These are phyloP conservation scores for Embidobia sp. DNA, from an alignment of 2,888 invertebrate genomes.

Conservation along the genomic window DNA sequence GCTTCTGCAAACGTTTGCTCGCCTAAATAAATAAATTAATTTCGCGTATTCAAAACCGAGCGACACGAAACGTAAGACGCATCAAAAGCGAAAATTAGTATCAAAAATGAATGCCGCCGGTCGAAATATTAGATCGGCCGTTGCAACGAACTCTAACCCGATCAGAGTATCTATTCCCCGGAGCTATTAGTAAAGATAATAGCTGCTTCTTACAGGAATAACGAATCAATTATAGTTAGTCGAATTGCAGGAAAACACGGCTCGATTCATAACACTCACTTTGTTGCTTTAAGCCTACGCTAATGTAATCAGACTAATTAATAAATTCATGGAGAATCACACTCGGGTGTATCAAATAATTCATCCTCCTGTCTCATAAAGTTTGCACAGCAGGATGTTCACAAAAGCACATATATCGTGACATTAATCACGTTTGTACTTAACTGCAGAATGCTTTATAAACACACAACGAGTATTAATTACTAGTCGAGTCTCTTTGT, in stretches of 20 bases:
- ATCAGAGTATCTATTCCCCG: slow-evolving; percentile 11
- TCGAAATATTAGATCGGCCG: slow-evolving; percentile 12
- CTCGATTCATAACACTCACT: slow-evolving; percentile 14
- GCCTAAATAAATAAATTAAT: too few species aligned
- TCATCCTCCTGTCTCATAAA: slow-evolving; percentile 56
- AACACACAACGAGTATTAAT: slow-evolving; percentile 63
- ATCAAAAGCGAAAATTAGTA: too few species aligned
- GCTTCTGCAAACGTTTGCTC: background rate
- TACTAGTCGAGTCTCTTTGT: slow-evolving; percentile 54
- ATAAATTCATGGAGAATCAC: slow-evolving; percentile 56
- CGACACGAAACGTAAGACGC: too few species aligned
- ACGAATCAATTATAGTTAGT: slow-evolving; percentile 43
- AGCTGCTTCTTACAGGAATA: slow-evolving; percentile 12
- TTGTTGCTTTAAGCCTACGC: slow-evolving; percentile 19
- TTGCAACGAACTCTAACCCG: background rate
- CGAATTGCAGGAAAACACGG: slow-evolving; percentile 30
- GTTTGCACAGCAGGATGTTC: slow-evolving; percentile 54
- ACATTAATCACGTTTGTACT: slow-evolving; percentile 64
- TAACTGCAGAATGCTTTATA: slow-evolving; percentile 60
- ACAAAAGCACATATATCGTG: slow-evolving; percentile 63
- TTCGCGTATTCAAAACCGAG: too few species aligned
- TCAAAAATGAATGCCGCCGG: too few species aligned
- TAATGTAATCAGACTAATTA: slow-evolving; percentile 55
- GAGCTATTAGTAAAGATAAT: slow-evolving; percentile 31
- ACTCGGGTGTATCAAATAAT: slow-evolving; percentile 59